Percentiles rank a stretch among this genome's conserved stretches.
Conservation (phyloP, 2,797 vertebrate genomes). For the Hippocampus kuda region DNA sequence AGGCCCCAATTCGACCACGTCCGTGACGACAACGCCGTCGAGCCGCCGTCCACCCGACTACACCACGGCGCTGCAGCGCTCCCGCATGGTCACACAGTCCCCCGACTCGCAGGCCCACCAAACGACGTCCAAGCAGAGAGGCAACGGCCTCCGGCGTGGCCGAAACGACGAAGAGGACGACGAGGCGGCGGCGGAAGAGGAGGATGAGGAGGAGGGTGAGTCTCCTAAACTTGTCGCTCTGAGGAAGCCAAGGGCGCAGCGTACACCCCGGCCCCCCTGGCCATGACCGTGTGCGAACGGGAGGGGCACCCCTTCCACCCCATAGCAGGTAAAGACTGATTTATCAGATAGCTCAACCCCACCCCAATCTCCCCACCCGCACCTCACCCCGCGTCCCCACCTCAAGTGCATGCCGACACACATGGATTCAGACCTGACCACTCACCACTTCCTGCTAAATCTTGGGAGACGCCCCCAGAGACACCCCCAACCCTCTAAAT, state of each 20-base stretch:
- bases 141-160: constrained; percentile 58
- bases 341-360: constrained; percentile 31
- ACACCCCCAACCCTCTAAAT: constrained; percentile 8
- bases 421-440: constrained; percentile 29
- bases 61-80: constrained; percentile 91
- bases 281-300: constrained; percentile 58
- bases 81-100: constrained; percentile 86
- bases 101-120: constrained; percentile 71
- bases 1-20: constrained; percentile 52
- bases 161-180: constrained; percentile 76
- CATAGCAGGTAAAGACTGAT: constrained; percentile 60
- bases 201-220: constrained; percentile 79
- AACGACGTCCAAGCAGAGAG: constrained; percentile 45
- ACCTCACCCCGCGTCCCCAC: constrained; percentile 17
- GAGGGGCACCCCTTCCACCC: constrained; percentile 51
- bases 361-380: neutral
- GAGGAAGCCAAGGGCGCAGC: constrained; percentile 66
- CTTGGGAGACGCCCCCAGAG: neutral
- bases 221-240: constrained; percentile 72
- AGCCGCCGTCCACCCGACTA: constrained; percentile 91
- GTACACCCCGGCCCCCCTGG: constrained; percentile 60
- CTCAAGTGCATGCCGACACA: constrained; percentile 54
- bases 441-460: constrained; percentile 13
- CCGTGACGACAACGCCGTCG: constrained; percentile 46
- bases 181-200: constrained; percentile 76